phyloP scores from a whole-genome alignment of 2,797 vertebrate genomes.

The Pempheris klunzingeri region DNA sequence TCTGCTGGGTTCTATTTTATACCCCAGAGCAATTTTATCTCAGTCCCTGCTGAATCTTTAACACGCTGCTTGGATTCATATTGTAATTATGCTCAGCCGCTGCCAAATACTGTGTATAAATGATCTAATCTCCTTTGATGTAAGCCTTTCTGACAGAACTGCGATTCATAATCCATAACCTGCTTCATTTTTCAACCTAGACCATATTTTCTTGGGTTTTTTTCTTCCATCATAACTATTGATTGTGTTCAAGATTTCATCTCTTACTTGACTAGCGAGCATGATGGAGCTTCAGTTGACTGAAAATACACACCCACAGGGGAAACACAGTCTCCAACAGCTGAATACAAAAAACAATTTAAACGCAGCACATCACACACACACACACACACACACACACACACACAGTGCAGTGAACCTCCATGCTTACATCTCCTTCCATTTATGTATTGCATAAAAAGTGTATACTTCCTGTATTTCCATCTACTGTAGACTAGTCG shows the following conservation, averaged over 20 bases:
- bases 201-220: slow-evolving; percentile 8
- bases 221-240: slow-evolving; percentile 38
- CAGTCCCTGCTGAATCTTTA: slow-evolving; percentile 49
- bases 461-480: slow-evolving; percentile 2
- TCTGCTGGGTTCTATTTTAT: slow-evolving; percentile 31
- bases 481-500: neutral
- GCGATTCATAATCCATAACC: slow-evolving; percentile 50
- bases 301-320: slow-evolving; percentile 43
- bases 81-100: slow-evolving; percentile 37
- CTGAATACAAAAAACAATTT: slow-evolving; percentile 31
- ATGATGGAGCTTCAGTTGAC: slow-evolving; percentile 35
- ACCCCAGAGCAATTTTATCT: slow-evolving; percentile 40
- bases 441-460: slow-evolving; percentile 26
- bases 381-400: slow-evolving; percentile 18
- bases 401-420: slow-evolving; percentile 21
- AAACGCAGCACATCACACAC: slow-evolving; percentile 14
- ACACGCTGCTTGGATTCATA: slow-evolving; percentile 46
- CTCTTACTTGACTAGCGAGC: slow-evolving; percentile 19
- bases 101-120: slow-evolving; percentile 50
- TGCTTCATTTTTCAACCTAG: slow-evolving; percentile 15
- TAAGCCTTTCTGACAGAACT: slow-evolving; percentile 33
- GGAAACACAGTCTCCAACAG: slow-evolving; percentile 21
- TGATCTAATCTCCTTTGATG: slow-evolving; percentile 41
- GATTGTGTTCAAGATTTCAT: slow-evolving; percentile 56
- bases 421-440: slow-evolving; percentile 17